phyloP scores from a whole-genome alignment of 2,113 vertebrate species.

The Pachycephala philippinensis region DNA sequence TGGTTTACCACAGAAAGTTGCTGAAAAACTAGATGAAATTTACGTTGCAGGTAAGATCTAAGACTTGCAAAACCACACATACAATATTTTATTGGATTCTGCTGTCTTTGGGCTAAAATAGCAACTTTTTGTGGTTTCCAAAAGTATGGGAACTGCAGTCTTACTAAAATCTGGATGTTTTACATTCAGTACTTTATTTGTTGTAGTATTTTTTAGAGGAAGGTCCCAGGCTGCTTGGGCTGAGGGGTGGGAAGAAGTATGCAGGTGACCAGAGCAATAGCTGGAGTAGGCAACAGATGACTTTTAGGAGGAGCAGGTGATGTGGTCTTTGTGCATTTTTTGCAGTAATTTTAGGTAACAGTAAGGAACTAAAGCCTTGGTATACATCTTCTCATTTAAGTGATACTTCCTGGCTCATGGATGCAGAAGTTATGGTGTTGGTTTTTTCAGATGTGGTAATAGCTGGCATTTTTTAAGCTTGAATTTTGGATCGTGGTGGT shows the following conservation, averaged over 20 bases:
- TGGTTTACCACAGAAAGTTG: slow-evolving; percentile 94
- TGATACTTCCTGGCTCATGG: not conserved
- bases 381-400: not conserved
- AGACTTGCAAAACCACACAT: slow-evolving; percentile 76
- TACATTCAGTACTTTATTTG: not conserved
- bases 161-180: slow-evolving; percentile 43
- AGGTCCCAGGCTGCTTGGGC: not conserved
- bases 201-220: not conserved
- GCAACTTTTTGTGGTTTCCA: slow-evolving; percentile 99
- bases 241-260: slow-evolving; percentile 23
- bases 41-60: slow-evolving; percentile 93
- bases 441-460: not conserved
- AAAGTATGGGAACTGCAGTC: slow-evolving; percentile 93
- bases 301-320: slow-evolving; percentile 41
- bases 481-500: not conserved
- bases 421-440: not conserved
- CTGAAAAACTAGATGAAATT: slow-evolving; percentile 98
- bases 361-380: not conserved
- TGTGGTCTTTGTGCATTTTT: slow-evolving; percentile 30
- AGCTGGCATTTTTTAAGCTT: not conserved
- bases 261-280: slow-evolving; percentile 69
- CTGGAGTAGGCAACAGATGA: slow-evolving; percentile 52
- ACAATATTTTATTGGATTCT: slow-evolving; percentile 77
- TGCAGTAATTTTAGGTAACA: slow-evolving; percentile 45
- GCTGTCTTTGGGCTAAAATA: slow-evolving; percentile 87